phyloP scores from a whole-genome alignment of 2,888 invertebrate genomes.

The Tetranychus piercei region DNA sequence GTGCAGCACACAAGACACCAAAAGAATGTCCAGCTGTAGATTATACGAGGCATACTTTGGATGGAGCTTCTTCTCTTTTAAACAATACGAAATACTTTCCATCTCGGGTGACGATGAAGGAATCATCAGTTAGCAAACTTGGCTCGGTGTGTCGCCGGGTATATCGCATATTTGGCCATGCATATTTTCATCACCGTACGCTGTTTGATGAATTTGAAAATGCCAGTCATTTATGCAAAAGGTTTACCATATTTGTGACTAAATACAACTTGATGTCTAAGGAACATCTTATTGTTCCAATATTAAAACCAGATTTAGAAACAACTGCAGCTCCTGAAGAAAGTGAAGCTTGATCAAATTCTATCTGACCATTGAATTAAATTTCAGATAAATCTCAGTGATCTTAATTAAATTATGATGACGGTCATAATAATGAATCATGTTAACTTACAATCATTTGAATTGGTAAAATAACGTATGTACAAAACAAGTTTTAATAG shows the following conservation, averaged over 20 bases:
- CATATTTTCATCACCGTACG: slow-evolving; percentile 89
- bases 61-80: slow-evolving; percentile 92
- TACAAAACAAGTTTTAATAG: too few species aligned
- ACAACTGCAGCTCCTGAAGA: not conserved
- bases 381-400: not conserved
- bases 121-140: slow-evolving; percentile 94
- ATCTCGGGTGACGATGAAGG: slow-evolving; percentile 86
- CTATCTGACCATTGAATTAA: not conserved
- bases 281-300: slow-evolving; percentile 94
- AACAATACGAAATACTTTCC: slow-evolving; percentile 99
- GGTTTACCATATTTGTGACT: slow-evolving; percentile 89
- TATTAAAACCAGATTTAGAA: slow-evolving; percentile 32
- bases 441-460: too few species aligned
- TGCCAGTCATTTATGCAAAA: slow-evolving; percentile 79
- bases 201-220: slow-evolving; percentile 97
- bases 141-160: slow-evolving; percentile 96
- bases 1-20: slow-evolving; percentile 98
- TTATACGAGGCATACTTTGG: slow-evolving; percentile 92
- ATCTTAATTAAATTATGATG: too few species aligned
- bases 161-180: slow-evolving; percentile 97
- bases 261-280: slow-evolving; percentile 96
- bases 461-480: too few species aligned
- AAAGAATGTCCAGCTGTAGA: slow-evolving; percentile 99
- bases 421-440: too few species aligned
- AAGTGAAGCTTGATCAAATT: not conserved